Evolutionary conservation across 2,888 invertebrate species (phyloP).

Genomic region (Choreutis nemorana): DNA sequence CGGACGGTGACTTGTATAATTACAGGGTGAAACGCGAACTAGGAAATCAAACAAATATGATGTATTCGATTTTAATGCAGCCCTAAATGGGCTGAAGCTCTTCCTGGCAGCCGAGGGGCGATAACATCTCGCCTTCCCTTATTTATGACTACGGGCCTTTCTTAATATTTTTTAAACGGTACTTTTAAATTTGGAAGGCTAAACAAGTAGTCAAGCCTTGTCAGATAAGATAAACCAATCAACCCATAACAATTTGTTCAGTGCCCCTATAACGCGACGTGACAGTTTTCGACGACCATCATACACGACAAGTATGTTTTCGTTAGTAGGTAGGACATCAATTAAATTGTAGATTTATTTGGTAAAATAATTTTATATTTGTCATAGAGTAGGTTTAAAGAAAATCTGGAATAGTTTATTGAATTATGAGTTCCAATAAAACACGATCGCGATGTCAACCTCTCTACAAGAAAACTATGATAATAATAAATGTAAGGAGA

Average conservation of each 20-base stretch:
- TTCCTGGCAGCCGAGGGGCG: slow-evolving; percentile 50
- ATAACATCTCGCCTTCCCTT: slow-evolving; percentile 55
- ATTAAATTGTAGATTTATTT: no score
- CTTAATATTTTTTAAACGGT: slow-evolving; percentile 42
- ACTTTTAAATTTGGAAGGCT: slow-evolving; percentile 42
- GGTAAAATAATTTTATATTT: no score
- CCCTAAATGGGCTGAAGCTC: slow-evolving; percentile 64
- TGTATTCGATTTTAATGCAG: slow-evolving; percentile 68
- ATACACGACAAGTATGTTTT: no score
- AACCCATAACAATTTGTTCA: slow-evolving; percentile 32
- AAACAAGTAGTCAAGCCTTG: slow-evolving; percentile 46
- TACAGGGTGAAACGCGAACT: slow-evolving; percentile 63
- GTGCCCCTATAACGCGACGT: slow-evolving; percentile 19
- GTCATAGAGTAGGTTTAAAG: no score
- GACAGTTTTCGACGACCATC: no score
- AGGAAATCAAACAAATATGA: slow-evolving; percentile 69
- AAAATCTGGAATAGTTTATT: no score
- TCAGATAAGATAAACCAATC: slow-evolving; percentile 43
- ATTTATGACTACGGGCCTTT: slow-evolving; percentile 45
- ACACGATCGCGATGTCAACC: slow-evolving; percentile 35
- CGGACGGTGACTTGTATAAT: slow-evolving; percentile 62
- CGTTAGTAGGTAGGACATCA: no score
- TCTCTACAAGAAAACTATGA: slow-evolving; percentile 30
- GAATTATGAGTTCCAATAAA: slow-evolving; percentile 43
- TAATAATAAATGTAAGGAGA: slow-evolving; percentile 35